Percentiles rank a stretch among this genome's conserved stretches.
Evolutionary conservation across 2,113 vertebrate genomes (phyloP).

Genomic region (Albula goreensis): DNA sequence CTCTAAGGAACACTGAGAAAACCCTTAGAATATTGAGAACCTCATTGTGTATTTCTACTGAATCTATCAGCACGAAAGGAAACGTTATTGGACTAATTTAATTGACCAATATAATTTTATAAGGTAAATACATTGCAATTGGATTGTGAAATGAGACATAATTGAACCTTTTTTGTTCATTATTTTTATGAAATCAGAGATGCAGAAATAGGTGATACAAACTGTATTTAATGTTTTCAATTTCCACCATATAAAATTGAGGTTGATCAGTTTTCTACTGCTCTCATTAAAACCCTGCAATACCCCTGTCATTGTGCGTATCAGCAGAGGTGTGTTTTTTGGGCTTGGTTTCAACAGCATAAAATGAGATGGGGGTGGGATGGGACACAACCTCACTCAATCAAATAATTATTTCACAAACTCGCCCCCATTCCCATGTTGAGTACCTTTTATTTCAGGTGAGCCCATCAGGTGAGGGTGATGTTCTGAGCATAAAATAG

Average conservation of each 20-base stretch:
- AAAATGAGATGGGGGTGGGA: too few relatives aligned
- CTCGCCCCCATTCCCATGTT: too few relatives aligned
- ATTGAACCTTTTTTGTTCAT: slow-evolving; percentile 10
- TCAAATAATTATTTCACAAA: too few relatives aligned
- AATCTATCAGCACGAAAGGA: not conserved
- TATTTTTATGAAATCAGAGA: not conserved
- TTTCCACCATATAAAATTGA: not conserved
- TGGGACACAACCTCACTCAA: too few relatives aligned
- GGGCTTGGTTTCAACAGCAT: too few relatives aligned
- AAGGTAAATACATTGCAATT: not conserved
- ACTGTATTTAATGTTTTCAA: not conserved
- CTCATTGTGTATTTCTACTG: not conserved
- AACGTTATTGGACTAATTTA: slow-evolving; percentile 15
- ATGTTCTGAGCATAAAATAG: too few relatives aligned
- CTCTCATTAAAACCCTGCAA: not conserved
- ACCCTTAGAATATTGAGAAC: not conserved
- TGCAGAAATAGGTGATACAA: not conserved
- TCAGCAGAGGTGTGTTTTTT: too few relatives aligned
- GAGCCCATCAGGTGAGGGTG: too few relatives aligned
- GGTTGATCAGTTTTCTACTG: not conserved
- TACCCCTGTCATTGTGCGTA: too few relatives aligned
- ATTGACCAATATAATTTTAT: not conserved
- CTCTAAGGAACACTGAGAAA: not conserved
- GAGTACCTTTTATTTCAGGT: too few relatives aligned
- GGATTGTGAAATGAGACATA: not conserved